phyloP scores from a whole-genome alignment of 2,797 vertebrate species.

The Mareca penelope region DNA sequence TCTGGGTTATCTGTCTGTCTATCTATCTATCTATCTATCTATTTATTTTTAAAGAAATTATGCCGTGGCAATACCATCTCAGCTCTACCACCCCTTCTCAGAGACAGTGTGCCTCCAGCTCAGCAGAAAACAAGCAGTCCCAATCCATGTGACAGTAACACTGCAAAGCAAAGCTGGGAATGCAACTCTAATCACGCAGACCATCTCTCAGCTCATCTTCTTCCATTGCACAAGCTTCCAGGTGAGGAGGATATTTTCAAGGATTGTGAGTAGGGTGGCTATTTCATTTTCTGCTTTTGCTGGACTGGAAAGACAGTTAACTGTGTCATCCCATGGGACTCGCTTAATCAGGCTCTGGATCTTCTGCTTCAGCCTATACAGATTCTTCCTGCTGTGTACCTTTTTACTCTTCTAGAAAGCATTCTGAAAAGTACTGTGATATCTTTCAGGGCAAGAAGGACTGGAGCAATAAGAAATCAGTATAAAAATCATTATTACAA shows the following conservation, averaged over 20 bases:
- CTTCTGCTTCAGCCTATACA: not conserved
- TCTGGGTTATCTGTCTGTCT: not conserved
- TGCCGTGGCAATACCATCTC: conserved; percentile 45
- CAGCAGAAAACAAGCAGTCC: not conserved
- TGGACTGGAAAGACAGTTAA: not conserved
- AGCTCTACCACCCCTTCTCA: conserved; percentile 48
- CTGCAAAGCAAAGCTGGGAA: conserved; percentile 54
- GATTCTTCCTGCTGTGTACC: not conserved
- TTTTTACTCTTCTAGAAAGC: not conserved
- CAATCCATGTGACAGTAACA: not conserved
- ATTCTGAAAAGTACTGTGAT: not conserved
- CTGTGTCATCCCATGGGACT: not conserved
- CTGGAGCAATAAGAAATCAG: not conserved
- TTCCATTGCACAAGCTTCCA: conserved; percentile 56
- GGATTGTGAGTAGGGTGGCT: not conserved
- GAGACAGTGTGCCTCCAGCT: conserved; percentile 62
- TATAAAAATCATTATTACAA: not conserved
- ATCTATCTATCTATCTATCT: no score
- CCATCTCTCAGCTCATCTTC: conserved; percentile 24
- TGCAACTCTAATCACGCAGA: conserved; percentile 24
- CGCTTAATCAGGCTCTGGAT: not conserved
- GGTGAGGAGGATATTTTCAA: conserved; percentile 8
- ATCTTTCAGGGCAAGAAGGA: not conserved
- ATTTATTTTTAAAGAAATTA: conserved; percentile 19
- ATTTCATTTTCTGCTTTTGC: not conserved